These are phyloP conservation scores for Cynodonichthys magdalenae DNA, from an alignment of 2,797 vertebrate genomes.

Conservation along the genomic window DNA sequence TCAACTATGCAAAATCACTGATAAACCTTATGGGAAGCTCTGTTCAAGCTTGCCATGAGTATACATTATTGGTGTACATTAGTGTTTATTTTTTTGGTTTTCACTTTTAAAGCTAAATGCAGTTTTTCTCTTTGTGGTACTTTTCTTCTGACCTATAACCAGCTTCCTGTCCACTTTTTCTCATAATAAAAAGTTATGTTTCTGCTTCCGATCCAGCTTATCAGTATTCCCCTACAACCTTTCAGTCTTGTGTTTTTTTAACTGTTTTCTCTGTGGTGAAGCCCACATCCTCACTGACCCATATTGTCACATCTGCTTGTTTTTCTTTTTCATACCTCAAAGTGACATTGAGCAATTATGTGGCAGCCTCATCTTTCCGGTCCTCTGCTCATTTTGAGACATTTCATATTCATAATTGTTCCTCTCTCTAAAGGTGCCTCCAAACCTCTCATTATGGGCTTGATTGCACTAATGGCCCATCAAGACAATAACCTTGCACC, in stretches of 20 bases:
- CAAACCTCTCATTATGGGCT: slow-evolving; percentile 55
- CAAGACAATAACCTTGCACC: slow-evolving; percentile 29
- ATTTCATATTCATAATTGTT: slow-evolving; percentile 52
- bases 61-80: neutral
- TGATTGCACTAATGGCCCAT: slow-evolving; percentile 61
- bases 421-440: slow-evolving; percentile 45
- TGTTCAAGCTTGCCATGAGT: neutral
- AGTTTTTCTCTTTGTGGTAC: neutral
- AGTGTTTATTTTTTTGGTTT: neutral
- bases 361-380: slow-evolving; percentile 19
- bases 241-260: slow-evolving; percentile 26
- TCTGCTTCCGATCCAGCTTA: slow-evolving; percentile 12
- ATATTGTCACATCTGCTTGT: slow-evolving; percentile 15
- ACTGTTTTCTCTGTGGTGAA: slow-evolving; percentile 22
- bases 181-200: neutral
- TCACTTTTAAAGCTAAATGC: neutral
- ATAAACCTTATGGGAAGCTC: neutral
- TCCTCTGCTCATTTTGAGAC: slow-evolving; percentile 40
- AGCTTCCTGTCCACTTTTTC: slow-evolving; percentile 19
- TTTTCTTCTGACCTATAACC: slow-evolving; percentile 13
- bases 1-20: neutral
- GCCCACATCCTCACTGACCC: slow-evolving; percentile 27
- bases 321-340: slow-evolving; percentile 24
- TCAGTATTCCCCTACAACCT: slow-evolving; percentile 26
- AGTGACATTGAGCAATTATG: slow-evolving; percentile 55